A percentile compares a stretch with the other conserved stretches of the same genome.
These are phyloP conservation scores for Drosophila austrosaltans DNA, from an alignment of 2,888 invertebrate species.

Conservation along the genomic window DNA sequence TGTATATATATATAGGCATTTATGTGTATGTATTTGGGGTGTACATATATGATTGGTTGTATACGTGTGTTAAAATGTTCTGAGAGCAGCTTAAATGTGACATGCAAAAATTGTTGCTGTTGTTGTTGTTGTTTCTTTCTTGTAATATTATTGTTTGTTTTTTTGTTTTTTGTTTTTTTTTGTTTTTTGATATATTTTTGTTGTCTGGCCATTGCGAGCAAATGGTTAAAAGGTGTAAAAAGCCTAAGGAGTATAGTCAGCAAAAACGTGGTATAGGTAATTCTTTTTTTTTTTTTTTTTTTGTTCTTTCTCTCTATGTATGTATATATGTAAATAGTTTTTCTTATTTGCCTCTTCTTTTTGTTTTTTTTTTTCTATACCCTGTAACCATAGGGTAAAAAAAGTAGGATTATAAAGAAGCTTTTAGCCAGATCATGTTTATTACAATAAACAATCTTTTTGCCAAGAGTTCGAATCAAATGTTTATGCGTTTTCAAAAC, in stretches of 20 bases:
- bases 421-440: not conserved
- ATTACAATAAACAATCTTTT: not conserved
- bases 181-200: slow-evolving; percentile 21
- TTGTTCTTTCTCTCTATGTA: slow-evolving; percentile 35
- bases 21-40: slow-evolving; percentile 11
- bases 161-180: slow-evolving; percentile 5
- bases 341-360: slow-evolving; percentile 24
- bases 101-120: slow-evolving; percentile 54
- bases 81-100: slow-evolving; percentile 50
- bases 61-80: slow-evolving; percentile 20
- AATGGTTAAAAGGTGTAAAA: slow-evolving; percentile 81
- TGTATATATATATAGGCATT: not conserved
- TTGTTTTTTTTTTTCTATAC: slow-evolving; percentile 23
- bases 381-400: not conserved
- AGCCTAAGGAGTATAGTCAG: slow-evolving; percentile 83
- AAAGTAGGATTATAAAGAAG: not conserved
- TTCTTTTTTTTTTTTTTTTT: slow-evolving; percentile 43
- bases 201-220: slow-evolving; percentile 63
- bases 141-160: slow-evolving; percentile 24
- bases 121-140: slow-evolving; percentile 25
- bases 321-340: slow-evolving; percentile 51
- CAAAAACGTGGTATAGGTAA: slow-evolving; percentile 76
- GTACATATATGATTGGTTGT: slow-evolving; percentile 23
- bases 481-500: too few relatives aligned
- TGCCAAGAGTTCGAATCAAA: too few relatives aligned